Evolutionary conservation across 2,113 vertebrate genomes (phyloP).

Genomic region (Microtus ochrogaster): DNA sequence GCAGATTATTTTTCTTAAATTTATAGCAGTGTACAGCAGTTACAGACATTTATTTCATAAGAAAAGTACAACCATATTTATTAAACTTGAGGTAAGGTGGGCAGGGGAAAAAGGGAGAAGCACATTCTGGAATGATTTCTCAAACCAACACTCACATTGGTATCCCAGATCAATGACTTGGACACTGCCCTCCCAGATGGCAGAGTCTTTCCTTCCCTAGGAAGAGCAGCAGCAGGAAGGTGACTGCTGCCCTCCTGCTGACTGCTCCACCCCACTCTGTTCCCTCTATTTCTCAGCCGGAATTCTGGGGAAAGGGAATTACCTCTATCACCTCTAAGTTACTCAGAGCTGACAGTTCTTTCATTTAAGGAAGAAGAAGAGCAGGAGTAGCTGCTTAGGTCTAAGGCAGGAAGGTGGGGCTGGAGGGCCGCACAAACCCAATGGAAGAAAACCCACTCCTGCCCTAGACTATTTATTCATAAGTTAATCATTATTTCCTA

Average conservation of each 20-base stretch:
- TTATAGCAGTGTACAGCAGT: constrained; percentile 83
- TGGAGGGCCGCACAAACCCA: background rate
- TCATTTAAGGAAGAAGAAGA: background rate
- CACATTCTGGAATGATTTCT: constrained; percentile 43
- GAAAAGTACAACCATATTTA: constrained; percentile 74
- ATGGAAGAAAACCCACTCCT: constrained; percentile 34
- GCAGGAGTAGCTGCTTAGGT: constrained; percentile 35
- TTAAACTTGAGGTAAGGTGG: constrained; percentile 65
- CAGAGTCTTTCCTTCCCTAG: background rate
- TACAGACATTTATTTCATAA: constrained; percentile 82
- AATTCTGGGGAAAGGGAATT: background rate
- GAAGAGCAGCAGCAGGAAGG: fast-evolving
- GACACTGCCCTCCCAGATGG: background rate
- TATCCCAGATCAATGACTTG: background rate
- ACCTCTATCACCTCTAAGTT: background rate
- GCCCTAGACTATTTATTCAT: constrained; percentile 46
- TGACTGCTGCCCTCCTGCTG: background rate
- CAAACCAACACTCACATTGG: constrained; percentile 50
- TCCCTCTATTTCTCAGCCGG: background rate
- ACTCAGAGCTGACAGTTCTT: background rate
- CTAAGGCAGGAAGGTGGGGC: constrained; percentile 21
- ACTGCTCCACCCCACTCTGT: background rate
- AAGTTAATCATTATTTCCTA: constrained; percentile 72
- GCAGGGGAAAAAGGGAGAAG: constrained; percentile 54
- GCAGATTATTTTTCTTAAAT: constrained; percentile 68